These are phyloP conservation scores for Brachionus paranguensis DNA, from an alignment of 1,140 invertebrate species.

Conservation along the genomic window DNA sequence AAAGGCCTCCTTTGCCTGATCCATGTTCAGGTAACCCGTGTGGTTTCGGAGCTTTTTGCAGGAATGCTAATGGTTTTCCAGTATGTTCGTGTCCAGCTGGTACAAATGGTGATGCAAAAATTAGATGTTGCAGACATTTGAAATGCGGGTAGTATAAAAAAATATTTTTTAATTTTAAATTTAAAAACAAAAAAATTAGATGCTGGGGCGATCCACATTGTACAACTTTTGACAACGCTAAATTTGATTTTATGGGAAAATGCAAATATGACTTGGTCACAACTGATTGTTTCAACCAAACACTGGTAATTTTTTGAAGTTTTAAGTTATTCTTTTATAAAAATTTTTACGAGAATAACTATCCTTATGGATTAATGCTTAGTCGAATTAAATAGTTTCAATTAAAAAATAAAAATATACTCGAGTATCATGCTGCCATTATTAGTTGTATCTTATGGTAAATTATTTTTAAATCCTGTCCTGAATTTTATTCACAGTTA, in stretches of 20 bases:
- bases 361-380: too few relatives aligned
- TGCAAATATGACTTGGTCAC: constrained; percentile 36
- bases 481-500: too few relatives aligned
- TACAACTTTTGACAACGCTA: constrained; percentile 11
- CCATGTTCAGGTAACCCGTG: constrained; percentile 11
- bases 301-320: not conserved
- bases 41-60: not conserved
- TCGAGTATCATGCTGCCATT: too few relatives aligned
- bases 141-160: not conserved
- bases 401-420: too few relatives aligned
- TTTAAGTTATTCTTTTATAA: not conserved
- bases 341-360: not conserved
- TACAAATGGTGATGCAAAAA: not conserved
- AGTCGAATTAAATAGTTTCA: too few relatives aligned
- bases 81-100: constrained; percentile 11
- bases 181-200: not conserved
- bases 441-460: too few relatives aligned
- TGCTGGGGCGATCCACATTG: constrained; percentile 37
- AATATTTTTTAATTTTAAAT: not conserved
- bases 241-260: constrained; percentile 21
- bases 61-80: constrained; percentile 2
- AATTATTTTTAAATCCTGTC: too few relatives aligned
- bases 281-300: constrained; percentile 16
- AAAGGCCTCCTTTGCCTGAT: not conserved
- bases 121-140: not conserved